These are phyloP conservation scores for Amazona guildingii DNA, from an alignment of 2,113 vertebrate species.

Conservation along the genomic window DNA sequence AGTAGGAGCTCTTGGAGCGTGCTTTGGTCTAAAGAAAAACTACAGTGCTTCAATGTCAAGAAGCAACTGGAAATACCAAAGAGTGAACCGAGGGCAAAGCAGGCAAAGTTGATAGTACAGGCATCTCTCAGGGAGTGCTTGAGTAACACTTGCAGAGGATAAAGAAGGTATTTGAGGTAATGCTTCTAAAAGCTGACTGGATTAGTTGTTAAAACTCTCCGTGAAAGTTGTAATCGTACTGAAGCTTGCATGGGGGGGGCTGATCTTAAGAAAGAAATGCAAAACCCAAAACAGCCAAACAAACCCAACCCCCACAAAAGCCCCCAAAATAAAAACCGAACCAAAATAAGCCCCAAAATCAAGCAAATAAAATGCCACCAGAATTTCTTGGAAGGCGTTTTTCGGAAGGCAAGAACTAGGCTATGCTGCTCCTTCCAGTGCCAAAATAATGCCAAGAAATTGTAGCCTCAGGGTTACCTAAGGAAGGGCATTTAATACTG, in stretches of 20 bases:
- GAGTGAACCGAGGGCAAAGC: not conserved
- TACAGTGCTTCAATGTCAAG: not conserved
- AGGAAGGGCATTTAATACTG: not conserved
- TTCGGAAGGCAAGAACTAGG: not conserved
- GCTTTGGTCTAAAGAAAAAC: not conserved
- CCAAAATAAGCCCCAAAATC: not conserved
- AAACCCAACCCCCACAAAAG: not conserved
- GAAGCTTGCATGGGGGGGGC: not conserved
- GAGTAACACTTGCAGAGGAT: not conserved
- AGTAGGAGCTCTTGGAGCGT: not conserved
- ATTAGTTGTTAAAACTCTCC: not conserved
- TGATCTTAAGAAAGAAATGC: not conserved
- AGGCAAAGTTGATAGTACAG: not conserved
- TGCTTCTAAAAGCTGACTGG: not conserved
- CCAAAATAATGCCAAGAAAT: not conserved
- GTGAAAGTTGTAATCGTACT: not conserved
- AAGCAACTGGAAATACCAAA: not conserved
- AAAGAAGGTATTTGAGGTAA: not conserved
- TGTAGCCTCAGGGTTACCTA: not conserved
- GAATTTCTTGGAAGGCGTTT: not conserved
- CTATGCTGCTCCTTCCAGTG: not conserved
- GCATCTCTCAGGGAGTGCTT: not conserved
- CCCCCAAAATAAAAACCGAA: not conserved
- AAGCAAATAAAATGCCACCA: rapidly evolving
- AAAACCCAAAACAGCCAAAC: not conserved